Evolutionary conservation across 2,888 invertebrate genomes (phyloP), one percentile per base, ranked within the genome.

Genomic region (Diogma glabrata): DNA sequence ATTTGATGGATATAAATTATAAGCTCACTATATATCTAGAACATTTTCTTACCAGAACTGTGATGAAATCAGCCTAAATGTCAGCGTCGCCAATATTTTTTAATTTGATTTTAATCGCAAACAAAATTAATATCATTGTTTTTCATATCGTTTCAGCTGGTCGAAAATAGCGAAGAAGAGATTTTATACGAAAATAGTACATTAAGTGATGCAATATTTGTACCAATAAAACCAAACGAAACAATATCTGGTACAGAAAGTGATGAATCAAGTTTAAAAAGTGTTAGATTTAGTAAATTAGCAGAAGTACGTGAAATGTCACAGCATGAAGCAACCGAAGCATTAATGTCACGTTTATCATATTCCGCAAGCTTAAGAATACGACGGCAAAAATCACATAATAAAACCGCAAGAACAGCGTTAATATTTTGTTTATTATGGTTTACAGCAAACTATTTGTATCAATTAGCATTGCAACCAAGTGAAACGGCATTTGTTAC

Each of bases 371-470:
- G 89, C 53, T 69, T 92, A 55, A 77, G 91, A 54, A 91, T 91
- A 50, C 82, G 84, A 19, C 64, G 79, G 1, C 78, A 78, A 57
- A 67, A 67, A 54, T 65, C 67, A 1, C 73, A 76, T 59, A 72
- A 76, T 59, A 78, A 83, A 70, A 83, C 87, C 14, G 84, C 90
- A 23, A 84, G 89, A 62, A 79, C 93, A 23, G 90, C 93, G 5
- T 72, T 91, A 48, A 75, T 87, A 53, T 92, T 94, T 72, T 88
- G 87, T 68, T 67, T 92, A 57, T 74, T 94, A 89, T 96, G 95
- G 93, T 94, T 97, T 72, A 70, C 87, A 62, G 92, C 92, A 52
- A 94, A 93, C 72, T 92, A 93, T 67, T 80, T 89, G 52, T 93
- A 90, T 72, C 93, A 95, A 68, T 75, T 91, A 63, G 90, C 94